Evolutionary conservation across 1,140 invertebrate genomes (phyloP), one percentile per base, ranked within the genome.

Genomic region (Diachasma alloeum): DNA sequence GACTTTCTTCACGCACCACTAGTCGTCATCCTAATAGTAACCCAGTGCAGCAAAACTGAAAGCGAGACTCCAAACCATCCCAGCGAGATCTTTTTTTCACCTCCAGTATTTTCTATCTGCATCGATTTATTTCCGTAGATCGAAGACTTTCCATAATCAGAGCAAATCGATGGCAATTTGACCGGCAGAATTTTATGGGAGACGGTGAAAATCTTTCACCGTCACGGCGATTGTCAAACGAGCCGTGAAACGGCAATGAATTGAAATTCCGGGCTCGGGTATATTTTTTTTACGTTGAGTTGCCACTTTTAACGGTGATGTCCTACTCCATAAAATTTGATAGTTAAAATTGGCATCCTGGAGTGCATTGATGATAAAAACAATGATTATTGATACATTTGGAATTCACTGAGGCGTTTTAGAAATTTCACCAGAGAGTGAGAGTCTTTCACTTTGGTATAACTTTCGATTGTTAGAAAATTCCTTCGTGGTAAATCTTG

Each of bases 381-480:
- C 26, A 24, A 13, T 24, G 15, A 19, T 63, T 63, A 63, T 63
- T 63, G 59, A 63, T 63, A 63, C 24, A 26, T 63, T 63, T 10
- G 22, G 8, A 68, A 39, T 13, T 68, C 48, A 75, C 71, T 74
- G 72, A 80, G 46, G 72, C 75, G 75, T 46, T 81, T 83, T 83
- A 83, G 81, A 84, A 83, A 84, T 68, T 79, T 37, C 73, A 77
- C 76, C 69, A 13, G 63, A 81, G 11, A 86, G 83, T 79, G 84
- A 87, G 81, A 83, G 84, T 82, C 79, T 83, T 80, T 83, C 78
- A 72, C 75, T 66, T 78, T 68, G 26, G 4, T 0, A 36, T 66
- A 63, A 85, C 85, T 87, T 87, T 87, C 85, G 79, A 87, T 86
- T 78, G 81, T 82, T 83, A 83, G 81, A 85, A 85, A 83, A 80